A percentile compares a stretch with the other conserved stretches of the same genome.
phyloP scores from a whole-genome alignment of 2,888 invertebrate genomes.

The Conomelus anceps region DNA sequence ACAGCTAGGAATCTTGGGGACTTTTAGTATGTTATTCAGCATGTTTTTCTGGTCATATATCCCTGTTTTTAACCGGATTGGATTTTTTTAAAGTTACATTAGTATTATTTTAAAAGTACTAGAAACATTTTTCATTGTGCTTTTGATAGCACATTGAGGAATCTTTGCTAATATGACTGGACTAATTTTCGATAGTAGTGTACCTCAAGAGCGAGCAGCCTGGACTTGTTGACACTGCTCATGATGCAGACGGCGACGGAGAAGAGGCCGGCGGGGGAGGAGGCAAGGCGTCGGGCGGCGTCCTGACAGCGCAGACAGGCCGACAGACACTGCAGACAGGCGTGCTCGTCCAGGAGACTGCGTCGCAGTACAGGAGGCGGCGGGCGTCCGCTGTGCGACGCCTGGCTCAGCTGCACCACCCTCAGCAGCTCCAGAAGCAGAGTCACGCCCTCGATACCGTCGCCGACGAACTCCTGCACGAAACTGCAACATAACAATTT shows the following conservation, averaged over 20 bases:
- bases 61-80: too few species aligned
- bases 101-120: too few species aligned
- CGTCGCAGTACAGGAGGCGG: conserved; percentile 40
- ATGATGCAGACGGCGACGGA: conserved; percentile 81
- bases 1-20: too few species aligned
- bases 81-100: too few species aligned
- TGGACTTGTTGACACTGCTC: conserved; percentile 77
- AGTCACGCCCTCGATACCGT: conserved; percentile 81
- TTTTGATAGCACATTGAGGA: too few species aligned
- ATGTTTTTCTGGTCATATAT: too few species aligned
- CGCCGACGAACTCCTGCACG: conserved; percentile 84
- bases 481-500: conserved; percentile 65
- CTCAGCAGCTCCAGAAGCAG: conserved; percentile 77
- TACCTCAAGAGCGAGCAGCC: conserved; percentile 81
- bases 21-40: too few species aligned
- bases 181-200: background rate
- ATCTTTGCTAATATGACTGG: too few species aligned
- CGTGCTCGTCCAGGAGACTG: conserved; percentile 77
- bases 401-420: conserved; percentile 75
- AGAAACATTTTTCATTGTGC: too few species aligned
- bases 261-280: conserved; percentile 73
- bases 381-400: conserved; percentile 39
- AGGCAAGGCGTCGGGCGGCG: conserved; percentile 66
- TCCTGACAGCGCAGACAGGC: conserved; percentile 74
- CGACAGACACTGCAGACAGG: conserved; percentile 81